Percentiles rank a stretch among this genome's conserved stretches.
Conservation (phyloP, 2,113 vertebrate species). For the Glareola pratincola region DNA sequence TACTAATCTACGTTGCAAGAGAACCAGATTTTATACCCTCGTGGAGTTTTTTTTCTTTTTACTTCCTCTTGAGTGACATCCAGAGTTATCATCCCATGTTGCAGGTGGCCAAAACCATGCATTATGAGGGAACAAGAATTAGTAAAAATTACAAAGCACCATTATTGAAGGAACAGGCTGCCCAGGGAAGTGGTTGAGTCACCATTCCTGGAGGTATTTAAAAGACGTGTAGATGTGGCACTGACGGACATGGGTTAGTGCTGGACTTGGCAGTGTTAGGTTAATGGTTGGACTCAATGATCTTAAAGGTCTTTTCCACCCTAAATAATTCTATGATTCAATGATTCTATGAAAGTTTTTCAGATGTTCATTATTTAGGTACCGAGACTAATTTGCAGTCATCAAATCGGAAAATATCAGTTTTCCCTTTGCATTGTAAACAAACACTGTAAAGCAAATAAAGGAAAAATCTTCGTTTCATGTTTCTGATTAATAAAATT, state of each 20-base stretch:
- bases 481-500: not conserved
- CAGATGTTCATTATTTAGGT: not conserved
- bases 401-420: not conserved
- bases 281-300: not conserved
- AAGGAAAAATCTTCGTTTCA: not conserved
- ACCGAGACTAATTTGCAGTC: not conserved
- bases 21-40: not conserved
- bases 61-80: not conserved
- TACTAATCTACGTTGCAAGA: not conserved
- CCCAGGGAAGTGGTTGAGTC: not conserved
- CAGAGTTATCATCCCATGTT: not conserved
- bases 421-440: not conserved
- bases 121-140: not conserved
- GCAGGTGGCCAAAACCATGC: not conserved
- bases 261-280: no score
- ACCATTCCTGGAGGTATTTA: not conserved
- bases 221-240: not conserved
- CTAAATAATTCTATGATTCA: not conserved
- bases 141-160: not conserved
- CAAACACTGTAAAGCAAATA: not conserved
- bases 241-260: not conserved
- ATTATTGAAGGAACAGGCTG: not conserved
- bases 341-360: not conserved
- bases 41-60: not conserved
- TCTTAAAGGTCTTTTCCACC: not conserved